Evolutionary conservation across 2,113 vertebrate species (phyloP).

Genomic region (Pteronura brasiliensis): DNA sequence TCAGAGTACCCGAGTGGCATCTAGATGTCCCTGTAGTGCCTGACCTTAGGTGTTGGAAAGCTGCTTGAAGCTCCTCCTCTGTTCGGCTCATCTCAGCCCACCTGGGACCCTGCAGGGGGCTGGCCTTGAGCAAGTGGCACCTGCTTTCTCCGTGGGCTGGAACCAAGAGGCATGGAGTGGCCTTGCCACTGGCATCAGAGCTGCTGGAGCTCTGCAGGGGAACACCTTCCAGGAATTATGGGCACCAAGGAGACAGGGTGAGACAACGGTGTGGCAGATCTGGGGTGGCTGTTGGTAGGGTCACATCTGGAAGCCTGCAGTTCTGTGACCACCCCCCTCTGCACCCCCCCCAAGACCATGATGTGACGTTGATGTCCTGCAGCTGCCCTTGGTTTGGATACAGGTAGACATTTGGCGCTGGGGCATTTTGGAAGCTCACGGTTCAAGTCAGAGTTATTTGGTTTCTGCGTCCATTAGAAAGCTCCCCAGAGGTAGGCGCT

Average conservation of each 20-base stretch:
- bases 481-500: not conserved
- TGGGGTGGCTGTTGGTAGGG: not conserved
- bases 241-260: not conserved
- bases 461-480: slow-evolving; percentile 17
- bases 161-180: not conserved
- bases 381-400: not conserved
- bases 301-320: not conserved
- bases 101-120: not conserved
- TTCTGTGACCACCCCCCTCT: not conserved
- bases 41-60: not conserved
- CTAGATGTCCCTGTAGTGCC: rapidly evolving
- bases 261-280: not conserved
- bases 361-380: not conserved
- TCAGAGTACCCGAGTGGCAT: not conserved
- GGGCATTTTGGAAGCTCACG: not conserved
- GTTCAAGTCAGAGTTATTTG: not conserved
- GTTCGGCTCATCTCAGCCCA: not conserved
- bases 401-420: not conserved
- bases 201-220: not conserved
- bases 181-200: not conserved
- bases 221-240: not conserved
- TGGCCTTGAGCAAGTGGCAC: not conserved
- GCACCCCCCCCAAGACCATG: rapidly evolving
- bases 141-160: not conserved
- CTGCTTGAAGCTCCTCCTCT: not conserved